phyloP scores from a whole-genome alignment of 2,888 invertebrate species.

The Lasioglossum figueresi region DNA sequence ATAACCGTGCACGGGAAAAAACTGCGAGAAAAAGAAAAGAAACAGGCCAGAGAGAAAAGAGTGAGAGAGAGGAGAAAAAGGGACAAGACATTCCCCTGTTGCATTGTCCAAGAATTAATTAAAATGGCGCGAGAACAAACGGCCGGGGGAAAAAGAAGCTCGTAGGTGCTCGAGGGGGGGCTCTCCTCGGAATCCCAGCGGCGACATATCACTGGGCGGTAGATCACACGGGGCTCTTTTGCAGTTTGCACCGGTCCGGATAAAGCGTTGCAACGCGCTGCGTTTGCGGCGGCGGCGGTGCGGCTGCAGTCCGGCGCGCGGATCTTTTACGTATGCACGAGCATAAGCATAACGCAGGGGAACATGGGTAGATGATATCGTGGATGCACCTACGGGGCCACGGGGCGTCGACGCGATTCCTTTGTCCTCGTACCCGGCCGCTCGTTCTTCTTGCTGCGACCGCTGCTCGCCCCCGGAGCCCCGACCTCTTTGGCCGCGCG shows the following conservation, averaged over 20 bases:
- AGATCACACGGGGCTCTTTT: slow-evolving; percentile 64
- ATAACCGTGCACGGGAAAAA: slow-evolving; percentile 40
- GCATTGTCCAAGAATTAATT: slow-evolving; percentile 58
- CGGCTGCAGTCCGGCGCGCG: slow-evolving; percentile 53
- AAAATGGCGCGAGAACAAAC: slow-evolving; percentile 59
- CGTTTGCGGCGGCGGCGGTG: slow-evolving; percentile 8
- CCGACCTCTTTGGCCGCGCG: slow-evolving; percentile 70
- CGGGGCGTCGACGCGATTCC: slow-evolving; percentile 79
- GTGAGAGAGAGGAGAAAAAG: not conserved
- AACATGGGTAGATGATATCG: slow-evolving; percentile 83
- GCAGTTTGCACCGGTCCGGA: slow-evolving; percentile 65
- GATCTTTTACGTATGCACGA: slow-evolving; percentile 76
- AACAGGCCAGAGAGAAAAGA: not conserved
- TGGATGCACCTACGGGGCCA: slow-evolving; percentile 81
- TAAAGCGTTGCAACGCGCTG: slow-evolving; percentile 51
- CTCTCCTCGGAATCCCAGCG: slow-evolving; percentile 65
- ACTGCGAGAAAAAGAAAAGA: not conserved
- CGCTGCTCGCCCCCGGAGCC: slow-evolving; percentile 63
- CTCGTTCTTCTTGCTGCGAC: slow-evolving; percentile 71
- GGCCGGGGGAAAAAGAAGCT: slow-evolving; percentile 40
- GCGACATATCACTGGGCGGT: slow-evolving; percentile 67
- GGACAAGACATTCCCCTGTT: slow-evolving; percentile 34
- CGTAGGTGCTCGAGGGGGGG: slow-evolving; percentile 23
- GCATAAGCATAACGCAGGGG: slow-evolving; percentile 81
- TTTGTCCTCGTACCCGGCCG: slow-evolving; percentile 77